phyloP scores from a whole-genome alignment of 1,140 invertebrate species.

The Drosophila hydei region DNA sequence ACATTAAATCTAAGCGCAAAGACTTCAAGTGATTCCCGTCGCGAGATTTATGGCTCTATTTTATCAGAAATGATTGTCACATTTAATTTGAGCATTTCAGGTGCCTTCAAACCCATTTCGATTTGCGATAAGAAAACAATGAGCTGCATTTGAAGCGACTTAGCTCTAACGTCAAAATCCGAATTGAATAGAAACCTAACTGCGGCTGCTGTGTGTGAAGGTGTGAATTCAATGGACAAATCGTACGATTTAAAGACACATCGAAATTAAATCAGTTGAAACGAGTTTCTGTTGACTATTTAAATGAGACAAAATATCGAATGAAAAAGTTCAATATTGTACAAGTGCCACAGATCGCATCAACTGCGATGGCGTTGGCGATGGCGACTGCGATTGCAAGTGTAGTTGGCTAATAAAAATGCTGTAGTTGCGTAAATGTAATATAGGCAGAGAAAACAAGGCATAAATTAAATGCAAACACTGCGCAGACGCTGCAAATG shows the following conservation, averaged over 20 bases:
- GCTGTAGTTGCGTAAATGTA: slow-evolving; percentile 55
- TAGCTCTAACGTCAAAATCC: background rate
- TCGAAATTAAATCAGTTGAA: background rate
- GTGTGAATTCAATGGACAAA: slow-evolving; percentile 30
- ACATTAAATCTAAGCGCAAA: background rate
- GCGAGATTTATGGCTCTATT: slow-evolving; percentile 20
- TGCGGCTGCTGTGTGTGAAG: background rate
- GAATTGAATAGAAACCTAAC: background rate
- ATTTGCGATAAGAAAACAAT: slow-evolving; percentile 12
- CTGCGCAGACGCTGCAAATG: slow-evolving; percentile 18
- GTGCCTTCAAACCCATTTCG: slow-evolving; percentile 25
- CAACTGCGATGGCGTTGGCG: slow-evolving; percentile 31
- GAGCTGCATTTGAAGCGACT: slow-evolving; percentile 25
- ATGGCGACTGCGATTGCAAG: slow-evolving; percentile 28
- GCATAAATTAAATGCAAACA: slow-evolving; percentile 52
- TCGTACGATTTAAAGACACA: background rate
- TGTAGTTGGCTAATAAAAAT: slow-evolving; percentile 44
- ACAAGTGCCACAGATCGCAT: background rate
- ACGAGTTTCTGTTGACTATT: slow-evolving; percentile 18
- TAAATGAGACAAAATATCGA: slow-evolving; percentile 4
- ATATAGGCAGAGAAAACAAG: slow-evolving; percentile 42
- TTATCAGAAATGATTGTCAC: slow-evolving; percentile 50
- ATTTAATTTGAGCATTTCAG: slow-evolving; percentile 36
- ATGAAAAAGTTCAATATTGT: slow-evolving; percentile 28
- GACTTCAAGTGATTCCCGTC: background rate